Percentiles rank a stretch among this genome's conserved stretches.
Evolutionary conservation across 2,113 vertebrate genomes (phyloP).

Genomic region (Phyllostomus hastatus): DNA sequence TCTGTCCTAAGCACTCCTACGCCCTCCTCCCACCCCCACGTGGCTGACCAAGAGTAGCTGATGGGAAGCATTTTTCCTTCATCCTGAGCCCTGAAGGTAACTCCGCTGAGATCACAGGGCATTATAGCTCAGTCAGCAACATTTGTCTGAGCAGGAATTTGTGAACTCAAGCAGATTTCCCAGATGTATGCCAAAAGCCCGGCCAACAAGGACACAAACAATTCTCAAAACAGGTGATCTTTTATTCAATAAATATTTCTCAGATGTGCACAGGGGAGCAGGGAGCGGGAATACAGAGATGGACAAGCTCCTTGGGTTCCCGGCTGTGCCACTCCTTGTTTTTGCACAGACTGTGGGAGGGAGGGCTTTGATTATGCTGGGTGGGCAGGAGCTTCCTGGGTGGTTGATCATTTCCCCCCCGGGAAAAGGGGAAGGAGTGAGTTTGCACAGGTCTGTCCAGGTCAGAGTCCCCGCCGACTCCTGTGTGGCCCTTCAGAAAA

Average conservation of each 20-base stretch:
- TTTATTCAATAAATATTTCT: neutral
- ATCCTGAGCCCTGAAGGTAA: neutral
- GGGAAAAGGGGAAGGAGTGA: neutral
- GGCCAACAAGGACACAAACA: neutral
- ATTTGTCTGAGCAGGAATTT: neutral
- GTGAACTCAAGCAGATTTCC: neutral
- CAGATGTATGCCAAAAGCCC: neutral
- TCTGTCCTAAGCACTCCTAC: neutral
- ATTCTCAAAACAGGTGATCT: neutral
- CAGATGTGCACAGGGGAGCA: fast-evolving
- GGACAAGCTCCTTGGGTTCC: neutral
- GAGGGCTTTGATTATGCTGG: neutral
- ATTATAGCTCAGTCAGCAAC: neutral
- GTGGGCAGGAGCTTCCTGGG: neutral
- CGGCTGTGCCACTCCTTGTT: fast-evolving
- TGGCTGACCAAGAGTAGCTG: neutral
- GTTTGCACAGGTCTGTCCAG: neutral
- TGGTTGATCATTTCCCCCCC: neutral
- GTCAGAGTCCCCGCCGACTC: fast-evolving
- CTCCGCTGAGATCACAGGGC: neutral
- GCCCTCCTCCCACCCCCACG: fast-evolving
- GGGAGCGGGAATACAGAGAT: neutral
- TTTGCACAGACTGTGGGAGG: neutral
- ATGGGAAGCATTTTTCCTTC: neutral
- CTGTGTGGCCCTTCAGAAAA: neutral